Conservation (phyloP, 2,113 vertebrate species). For the Neofelis nebulosa region DNA sequence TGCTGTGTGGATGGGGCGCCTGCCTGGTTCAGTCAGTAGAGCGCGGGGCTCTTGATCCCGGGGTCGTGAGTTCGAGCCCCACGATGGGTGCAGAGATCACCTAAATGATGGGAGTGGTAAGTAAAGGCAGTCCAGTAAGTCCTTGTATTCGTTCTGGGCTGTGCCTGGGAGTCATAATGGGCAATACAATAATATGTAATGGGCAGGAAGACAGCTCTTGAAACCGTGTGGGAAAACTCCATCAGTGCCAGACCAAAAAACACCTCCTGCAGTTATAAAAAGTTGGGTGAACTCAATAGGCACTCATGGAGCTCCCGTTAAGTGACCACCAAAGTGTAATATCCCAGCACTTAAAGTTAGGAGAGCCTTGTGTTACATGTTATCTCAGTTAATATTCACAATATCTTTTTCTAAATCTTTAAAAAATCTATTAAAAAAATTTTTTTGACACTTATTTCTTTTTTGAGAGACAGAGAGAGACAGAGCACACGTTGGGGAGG, state of each 20-base stretch:
- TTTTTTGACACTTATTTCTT: no score
- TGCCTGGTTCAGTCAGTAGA: neutral
- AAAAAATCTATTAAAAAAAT: no score
- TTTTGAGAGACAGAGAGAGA: no score
- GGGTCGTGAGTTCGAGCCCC: neutral
- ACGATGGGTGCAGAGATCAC: neutral
- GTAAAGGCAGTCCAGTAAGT: neutral
- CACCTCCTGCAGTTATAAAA: neutral
- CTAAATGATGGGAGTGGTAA: constrained; percentile 16
- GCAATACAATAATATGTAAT: constrained; percentile 7
- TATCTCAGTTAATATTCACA: neutral
- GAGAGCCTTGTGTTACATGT: neutral
- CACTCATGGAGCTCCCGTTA: neutral
- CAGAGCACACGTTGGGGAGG: no score
- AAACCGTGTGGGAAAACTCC: constrained; percentile 14
- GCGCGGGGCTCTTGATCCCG: neutral
- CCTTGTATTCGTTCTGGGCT: neutral
- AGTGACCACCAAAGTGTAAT: neutral
- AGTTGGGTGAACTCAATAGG: neutral
- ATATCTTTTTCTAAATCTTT: no score
- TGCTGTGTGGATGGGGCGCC: neutral
- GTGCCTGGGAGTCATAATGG: neutral
- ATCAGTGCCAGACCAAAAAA: neutral
- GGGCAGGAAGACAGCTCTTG: neutral
- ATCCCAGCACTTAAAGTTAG: neutral